phyloP scores from a whole-genome alignment of 2,113 vertebrate species.

The Cavia aperea region DNA sequence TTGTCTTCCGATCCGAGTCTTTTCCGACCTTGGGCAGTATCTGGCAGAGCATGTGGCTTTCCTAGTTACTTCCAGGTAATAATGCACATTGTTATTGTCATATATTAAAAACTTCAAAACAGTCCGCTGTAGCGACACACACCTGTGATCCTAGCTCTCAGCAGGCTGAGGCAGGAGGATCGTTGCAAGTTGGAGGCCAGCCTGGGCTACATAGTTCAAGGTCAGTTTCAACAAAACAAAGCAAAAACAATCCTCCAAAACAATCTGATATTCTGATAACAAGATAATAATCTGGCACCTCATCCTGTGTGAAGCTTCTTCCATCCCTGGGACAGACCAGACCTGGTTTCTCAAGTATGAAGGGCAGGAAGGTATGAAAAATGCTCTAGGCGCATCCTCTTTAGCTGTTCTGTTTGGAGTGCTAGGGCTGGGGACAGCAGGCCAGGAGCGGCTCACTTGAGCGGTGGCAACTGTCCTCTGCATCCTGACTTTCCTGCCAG shows the following conservation, averaged over 20 bases:
- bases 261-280: not conserved
- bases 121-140: too few species aligned
- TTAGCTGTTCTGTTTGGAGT: not conserved
- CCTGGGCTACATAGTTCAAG: not conserved
- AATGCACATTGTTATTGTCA: not conserved
- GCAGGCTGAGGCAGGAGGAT: not conserved
- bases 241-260: not conserved
- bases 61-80: not conserved
- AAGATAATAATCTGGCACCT: not conserved
- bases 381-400: not conserved
- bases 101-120: not conserved
- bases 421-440: not conserved
- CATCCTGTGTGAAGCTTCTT: not conserved
- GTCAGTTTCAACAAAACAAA: not conserved
- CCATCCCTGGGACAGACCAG: not conserved
- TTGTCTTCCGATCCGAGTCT: not conserved
- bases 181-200: not conserved
- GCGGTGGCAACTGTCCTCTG: not conserved
- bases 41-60: not conserved
- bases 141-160: not conserved
- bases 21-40: not conserved
- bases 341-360: not conserved
- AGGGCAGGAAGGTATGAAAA: not conserved
- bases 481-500: not conserved
- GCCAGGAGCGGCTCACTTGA: not conserved